phyloP scores from a whole-genome alignment of 2,888 invertebrate species.

The Trisateles emortualis region DNA sequence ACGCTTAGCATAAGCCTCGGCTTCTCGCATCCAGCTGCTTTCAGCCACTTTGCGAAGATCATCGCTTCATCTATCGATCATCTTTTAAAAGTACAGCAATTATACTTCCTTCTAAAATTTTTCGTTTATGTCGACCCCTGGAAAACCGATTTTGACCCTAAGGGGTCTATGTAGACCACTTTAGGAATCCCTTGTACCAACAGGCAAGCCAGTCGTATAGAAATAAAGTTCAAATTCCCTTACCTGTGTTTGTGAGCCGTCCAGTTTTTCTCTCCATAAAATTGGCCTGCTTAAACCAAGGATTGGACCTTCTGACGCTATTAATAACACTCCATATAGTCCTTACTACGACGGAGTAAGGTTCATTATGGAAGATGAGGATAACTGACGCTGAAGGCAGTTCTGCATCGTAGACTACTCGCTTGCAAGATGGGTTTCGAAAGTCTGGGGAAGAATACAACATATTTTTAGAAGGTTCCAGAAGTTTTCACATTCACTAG shows the following conservation, averaged over 20 bases:
- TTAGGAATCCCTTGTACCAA: no score
- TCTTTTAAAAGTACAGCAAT: no score
- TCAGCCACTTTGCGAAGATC: no score
- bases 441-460: conserved; percentile 55
- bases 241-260: conserved; percentile 63
- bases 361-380: conserved; percentile 96
- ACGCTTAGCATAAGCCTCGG: neutral
- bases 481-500: no score
- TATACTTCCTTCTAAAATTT: no score
- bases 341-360: conserved; percentile 93
- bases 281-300: conserved; percentile 71
- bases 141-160: no score
- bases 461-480: no score
- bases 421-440: conserved; percentile 75
- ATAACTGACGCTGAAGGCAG: conserved; percentile 92
- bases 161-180: no score
- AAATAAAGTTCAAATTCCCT: conserved; percentile 23
- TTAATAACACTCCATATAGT: conserved; percentile 97
- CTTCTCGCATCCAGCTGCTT: no score
- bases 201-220: no score
- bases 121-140: no score
- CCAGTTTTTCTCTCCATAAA: conserved; percentile 63
- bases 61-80: no score
- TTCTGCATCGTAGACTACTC: conserved; percentile 81
- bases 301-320: conserved; percentile 86